Percentiles rank a stretch among this genome's conserved stretches.
Evolutionary conservation across 2,797 vertebrate species (phyloP).

Genomic region (Spea hammondii): DNA sequence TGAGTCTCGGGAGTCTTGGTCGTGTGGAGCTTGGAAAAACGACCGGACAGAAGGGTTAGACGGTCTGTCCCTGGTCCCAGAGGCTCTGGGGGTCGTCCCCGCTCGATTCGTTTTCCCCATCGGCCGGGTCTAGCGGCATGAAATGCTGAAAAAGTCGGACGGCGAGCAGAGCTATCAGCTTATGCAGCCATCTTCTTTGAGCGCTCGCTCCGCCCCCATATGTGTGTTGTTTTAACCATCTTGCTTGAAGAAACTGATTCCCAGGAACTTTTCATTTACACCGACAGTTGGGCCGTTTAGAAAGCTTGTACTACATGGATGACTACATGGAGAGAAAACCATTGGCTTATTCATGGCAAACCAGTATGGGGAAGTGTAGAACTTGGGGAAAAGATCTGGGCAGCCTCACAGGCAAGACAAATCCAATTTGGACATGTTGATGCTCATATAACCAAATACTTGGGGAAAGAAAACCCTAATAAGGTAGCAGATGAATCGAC

Average conservation of each 20-base stretch:
- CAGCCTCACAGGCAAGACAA: neutral
- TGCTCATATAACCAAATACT: neutral
- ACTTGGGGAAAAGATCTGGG: neutral
- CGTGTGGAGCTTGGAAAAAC: too few relatives aligned
- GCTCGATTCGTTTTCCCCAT: too few relatives aligned
- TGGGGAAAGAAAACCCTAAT: neutral
- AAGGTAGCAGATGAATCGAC: conserved; percentile 8
- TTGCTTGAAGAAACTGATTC: neutral
- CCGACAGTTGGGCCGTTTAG: conserved; percentile 7
- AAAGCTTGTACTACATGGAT: neutral
- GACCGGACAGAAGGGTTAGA: too few relatives aligned
- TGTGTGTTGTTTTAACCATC: neutral
- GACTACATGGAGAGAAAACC: neutral
- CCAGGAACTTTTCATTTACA: conserved; percentile 7
- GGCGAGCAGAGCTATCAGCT: too few relatives aligned
- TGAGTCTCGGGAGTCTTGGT: too few relatives aligned
- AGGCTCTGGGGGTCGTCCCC: too few relatives aligned
- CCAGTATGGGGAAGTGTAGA: conserved; percentile 4
- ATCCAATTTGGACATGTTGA: conserved; percentile 1
- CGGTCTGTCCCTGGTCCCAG: too few relatives aligned
- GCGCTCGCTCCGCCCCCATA: too few relatives aligned
- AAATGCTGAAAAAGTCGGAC: too few relatives aligned
- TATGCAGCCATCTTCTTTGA: too few relatives aligned
- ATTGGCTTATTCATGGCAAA: neutral
- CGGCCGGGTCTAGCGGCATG: too few relatives aligned